Conservation (phyloP, 2,113 vertebrate species). For the Rattus rattus region DNA sequence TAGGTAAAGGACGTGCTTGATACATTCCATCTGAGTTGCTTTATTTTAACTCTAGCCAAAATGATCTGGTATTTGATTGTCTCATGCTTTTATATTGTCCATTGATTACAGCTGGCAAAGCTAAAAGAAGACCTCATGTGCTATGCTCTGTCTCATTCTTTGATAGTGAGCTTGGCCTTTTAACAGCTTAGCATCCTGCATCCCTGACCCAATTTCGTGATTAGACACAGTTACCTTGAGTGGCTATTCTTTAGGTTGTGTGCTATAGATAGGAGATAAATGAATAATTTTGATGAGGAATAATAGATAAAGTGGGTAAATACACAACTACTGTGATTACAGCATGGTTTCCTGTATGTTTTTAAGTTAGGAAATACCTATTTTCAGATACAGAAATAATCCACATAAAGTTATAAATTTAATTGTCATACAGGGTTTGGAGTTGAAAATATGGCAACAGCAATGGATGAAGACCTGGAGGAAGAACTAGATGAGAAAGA, state of each 20-base stretch:
- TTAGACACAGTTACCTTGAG: not conserved
- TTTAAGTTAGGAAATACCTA: not conserved
- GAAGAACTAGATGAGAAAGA: slow-evolving; percentile 98
- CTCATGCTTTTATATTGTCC: not conserved
- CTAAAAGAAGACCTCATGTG: not conserved
- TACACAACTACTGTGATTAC: slow-evolving; percentile 14
- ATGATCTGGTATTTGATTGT: not conserved
- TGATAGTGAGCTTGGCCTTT: not conserved
- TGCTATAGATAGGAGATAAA: not conserved
- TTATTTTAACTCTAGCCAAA: not conserved
- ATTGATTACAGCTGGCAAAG: not conserved
- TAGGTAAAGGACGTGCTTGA: not conserved
- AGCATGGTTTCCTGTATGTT: not conserved
- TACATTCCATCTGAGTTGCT: not conserved
- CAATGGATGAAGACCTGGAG: slow-evolving; percentile 99
- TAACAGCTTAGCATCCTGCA: not conserved
- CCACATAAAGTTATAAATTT: slow-evolving; percentile 2
- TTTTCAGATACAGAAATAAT: slow-evolving; percentile 47
- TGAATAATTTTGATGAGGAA: not conserved
- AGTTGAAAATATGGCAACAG: slow-evolving; percentile 98
- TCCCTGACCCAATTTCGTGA: not conserved
- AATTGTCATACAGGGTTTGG: slow-evolving; percentile 90
- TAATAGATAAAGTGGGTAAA: not conserved
- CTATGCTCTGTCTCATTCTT: not conserved
- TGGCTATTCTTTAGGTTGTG: not conserved